Conservation (phyloP, 2,888 invertebrate species). For the Diplazon laetatorius region DNA sequence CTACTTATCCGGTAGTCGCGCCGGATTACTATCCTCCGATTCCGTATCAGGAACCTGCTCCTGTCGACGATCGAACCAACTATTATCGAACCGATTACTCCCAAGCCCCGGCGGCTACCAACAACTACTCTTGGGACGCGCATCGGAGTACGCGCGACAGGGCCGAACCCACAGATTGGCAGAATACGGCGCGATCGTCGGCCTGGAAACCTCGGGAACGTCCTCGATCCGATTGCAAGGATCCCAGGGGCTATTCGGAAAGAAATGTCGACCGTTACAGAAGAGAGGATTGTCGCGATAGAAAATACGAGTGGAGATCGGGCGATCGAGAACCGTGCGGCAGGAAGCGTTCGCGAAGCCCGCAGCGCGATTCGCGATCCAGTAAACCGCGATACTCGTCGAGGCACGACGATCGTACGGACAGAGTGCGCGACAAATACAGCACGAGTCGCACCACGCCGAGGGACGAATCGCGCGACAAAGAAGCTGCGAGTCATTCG, state of each 20-base stretch:
- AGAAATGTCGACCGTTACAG: conserved; percentile 11
- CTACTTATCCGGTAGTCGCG: conserved; percentile 65
- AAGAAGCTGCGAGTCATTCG: conserved; percentile 12
- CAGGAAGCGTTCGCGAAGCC: conserved; percentile 71
- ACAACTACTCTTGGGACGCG: conserved; percentile 69
- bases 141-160: conserved; percentile 57
- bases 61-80: conserved; percentile 59
- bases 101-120: conserved; percentile 62
- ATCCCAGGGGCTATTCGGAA: conserved; percentile 5
- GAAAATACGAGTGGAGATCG: conserved; percentile 60
- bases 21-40: conserved; percentile 66
- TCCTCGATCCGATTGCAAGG: conserved; percentile 10
- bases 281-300: conserved; percentile 16
- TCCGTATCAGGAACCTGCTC: conserved; percentile 64
- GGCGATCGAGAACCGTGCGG: conserved; percentile 58
- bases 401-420: conserved; percentile 65
- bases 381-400: conserved; percentile 68
- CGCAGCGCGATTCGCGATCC: conserved; percentile 67
- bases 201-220: conserved; percentile 53
- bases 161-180: conserved; percentile 58
- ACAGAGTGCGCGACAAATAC: conserved; percentile 63
- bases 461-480: conserved; percentile 36
- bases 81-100: conserved; percentile 63
- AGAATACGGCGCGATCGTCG: conserved; percentile 22
- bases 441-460: conserved; percentile 50